A percentile compares a stretch with the other conserved stretches of the same genome.
Evolutionary conservation across 2,113 vertebrate species (phyloP).

Genomic region (Caloenas nicobarica): DNA sequence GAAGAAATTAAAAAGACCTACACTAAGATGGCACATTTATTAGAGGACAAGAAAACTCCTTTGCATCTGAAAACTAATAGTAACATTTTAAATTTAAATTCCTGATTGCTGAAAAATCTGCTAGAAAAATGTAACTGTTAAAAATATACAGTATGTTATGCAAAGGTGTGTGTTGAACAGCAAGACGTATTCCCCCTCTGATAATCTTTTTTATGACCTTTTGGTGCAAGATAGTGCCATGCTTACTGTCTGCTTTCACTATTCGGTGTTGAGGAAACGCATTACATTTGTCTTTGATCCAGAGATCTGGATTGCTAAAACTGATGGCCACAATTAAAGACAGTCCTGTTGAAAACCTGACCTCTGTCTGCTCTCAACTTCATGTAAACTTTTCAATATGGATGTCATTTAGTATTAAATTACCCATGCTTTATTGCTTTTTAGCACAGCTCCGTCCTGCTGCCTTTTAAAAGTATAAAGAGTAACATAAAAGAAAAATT

Average conservation of each 20-base stretch:
- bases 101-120: slow-evolving; percentile 36
- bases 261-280: slow-evolving; percentile 64
- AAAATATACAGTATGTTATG: not conserved
- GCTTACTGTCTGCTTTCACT: slow-evolving; percentile 76
- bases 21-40: slow-evolving; percentile 23
- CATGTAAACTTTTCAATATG: slow-evolving; percentile 94
- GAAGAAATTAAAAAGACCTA: slow-evolving; percentile 48
- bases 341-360: slow-evolving; percentile 82
- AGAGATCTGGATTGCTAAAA: slow-evolving; percentile 76
- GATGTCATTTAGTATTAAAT: slow-evolving; percentile 96
- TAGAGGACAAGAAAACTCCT: slow-evolving; percentile 14
- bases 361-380: slow-evolving; percentile 83
- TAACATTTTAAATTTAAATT: not conserved
- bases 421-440: slow-evolving; percentile 90
- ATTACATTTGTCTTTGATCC: slow-evolving; percentile 83
- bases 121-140: not conserved
- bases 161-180: slow-evolving; percentile 53
- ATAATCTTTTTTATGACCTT: slow-evolving; percentile 70
- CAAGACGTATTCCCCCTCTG: slow-evolving; percentile 44
- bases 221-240: slow-evolving; percentile 71
- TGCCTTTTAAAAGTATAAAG: slow-evolving; percentile 79
- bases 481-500: slow-evolving; percentile 79
- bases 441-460: slow-evolving; percentile 79
- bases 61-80: slow-evolving; percentile 30
- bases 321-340: slow-evolving; percentile 84